Conservation (phyloP, 2,113 vertebrate species). For the Lampris megalopsis region DNA sequence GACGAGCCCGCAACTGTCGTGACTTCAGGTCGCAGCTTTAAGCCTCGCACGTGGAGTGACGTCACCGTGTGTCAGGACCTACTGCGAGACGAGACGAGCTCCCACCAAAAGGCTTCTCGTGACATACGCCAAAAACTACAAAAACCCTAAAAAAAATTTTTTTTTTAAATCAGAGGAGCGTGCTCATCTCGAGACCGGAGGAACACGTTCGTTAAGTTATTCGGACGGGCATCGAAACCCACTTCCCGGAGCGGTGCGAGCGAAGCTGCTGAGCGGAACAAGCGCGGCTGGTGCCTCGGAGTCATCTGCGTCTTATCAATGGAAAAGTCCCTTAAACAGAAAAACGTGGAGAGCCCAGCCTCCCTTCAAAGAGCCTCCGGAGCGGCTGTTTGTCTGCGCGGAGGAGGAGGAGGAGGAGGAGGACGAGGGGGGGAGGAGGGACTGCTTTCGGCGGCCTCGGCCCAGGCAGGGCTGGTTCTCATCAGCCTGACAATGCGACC, state of each 20-base stretch:
- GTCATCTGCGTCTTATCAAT: slow-evolving; percentile 84
- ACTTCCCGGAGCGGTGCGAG: slow-evolving; percentile 12
- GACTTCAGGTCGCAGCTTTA: no score
- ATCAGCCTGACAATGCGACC: slow-evolving; percentile 85
- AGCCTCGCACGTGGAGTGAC: no score
- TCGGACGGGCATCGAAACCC: neutral
- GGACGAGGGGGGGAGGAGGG: slow-evolving; percentile 45
- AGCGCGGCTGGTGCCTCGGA: slow-evolving; percentile 66
- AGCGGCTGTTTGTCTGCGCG: slow-evolving; percentile 71
- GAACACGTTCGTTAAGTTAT: no score
- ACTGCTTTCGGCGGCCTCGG: slow-evolving; percentile 64
- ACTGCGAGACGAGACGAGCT: no score
- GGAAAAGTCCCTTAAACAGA: slow-evolving; percentile 73
- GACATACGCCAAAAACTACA: no score
- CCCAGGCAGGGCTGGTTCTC: slow-evolving; percentile 77
- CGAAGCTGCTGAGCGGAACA: slow-evolving; percentile 60
- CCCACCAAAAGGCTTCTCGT: no score
- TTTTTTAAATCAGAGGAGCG: neutral
- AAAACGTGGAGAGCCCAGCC: slow-evolving; percentile 75
- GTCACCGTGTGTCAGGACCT: no score
- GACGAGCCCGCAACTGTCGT: no score
- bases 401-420: slow-evolving; percentile 37
- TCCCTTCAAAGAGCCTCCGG: slow-evolving; percentile 75
- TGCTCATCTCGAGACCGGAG: no score
- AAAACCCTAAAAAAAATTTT: neutral